phyloP scores from a whole-genome alignment of 2,113 vertebrate species.

The Xiphophorus maculatus region DNA sequence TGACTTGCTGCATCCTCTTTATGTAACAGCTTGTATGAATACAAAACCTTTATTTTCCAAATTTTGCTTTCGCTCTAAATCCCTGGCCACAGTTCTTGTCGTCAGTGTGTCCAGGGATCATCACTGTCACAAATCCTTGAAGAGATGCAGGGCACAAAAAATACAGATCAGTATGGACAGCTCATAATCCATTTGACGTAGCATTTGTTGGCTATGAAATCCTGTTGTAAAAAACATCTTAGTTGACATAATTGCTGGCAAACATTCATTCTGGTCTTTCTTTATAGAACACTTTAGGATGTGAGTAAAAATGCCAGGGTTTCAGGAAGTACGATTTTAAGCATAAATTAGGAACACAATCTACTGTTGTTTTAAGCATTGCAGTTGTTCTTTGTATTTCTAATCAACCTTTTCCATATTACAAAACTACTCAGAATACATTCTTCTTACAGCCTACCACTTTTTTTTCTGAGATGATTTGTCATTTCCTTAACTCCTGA shows the following conservation, averaged over 20 bases:
- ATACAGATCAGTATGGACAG: neutral
- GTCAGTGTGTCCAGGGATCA: neutral
- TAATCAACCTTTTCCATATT: slow-evolving; percentile 1
- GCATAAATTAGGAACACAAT: neutral
- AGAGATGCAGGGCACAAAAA: neutral
- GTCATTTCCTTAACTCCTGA: neutral
- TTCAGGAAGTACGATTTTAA: neutral
- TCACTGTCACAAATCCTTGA: neutral
- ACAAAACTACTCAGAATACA: neutral
- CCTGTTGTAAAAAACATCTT: neutral
- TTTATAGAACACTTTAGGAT: neutral
- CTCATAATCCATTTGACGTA: neutral
- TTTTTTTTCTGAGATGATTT: too few relatives aligned
- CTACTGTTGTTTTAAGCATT: neutral
- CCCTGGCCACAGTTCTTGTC: neutral
- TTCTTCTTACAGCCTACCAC: neutral
- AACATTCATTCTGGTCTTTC: neutral
- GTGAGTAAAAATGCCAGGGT: neutral
- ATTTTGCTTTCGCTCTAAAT: neutral
- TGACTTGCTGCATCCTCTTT: neutral
- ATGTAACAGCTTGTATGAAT: neutral
- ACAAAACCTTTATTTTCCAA: neutral
- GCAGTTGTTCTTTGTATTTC: neutral
- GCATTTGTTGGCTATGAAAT: neutral
- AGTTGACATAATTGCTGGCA: neutral